phyloP scores from a whole-genome alignment of 2,113 vertebrate genomes.

The Trogon surrucura region DNA sequence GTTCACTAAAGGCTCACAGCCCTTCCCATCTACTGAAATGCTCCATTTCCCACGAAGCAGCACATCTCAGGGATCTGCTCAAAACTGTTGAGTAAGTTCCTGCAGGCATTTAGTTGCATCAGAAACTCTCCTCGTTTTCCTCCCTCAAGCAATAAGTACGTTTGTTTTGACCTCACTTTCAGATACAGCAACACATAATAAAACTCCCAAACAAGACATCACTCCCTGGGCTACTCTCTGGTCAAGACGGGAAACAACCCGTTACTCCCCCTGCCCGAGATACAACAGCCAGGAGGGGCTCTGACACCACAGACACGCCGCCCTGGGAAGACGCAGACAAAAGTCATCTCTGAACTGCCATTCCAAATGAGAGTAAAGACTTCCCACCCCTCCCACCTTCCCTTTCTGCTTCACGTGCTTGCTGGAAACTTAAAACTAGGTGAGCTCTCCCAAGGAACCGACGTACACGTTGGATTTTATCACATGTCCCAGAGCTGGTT shows the following conservation, averaged over 20 bases:
- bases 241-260: background rate
- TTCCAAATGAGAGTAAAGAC: background rate
- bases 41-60: background rate
- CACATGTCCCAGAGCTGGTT: background rate
- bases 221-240: background rate
- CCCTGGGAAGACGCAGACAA: background rate
- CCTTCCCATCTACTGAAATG: background rate
- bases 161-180: background rate
- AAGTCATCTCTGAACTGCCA: background rate
- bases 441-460: background rate
- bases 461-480: background rate
- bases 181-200: background rate
- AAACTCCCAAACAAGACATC: background rate
- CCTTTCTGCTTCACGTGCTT: background rate
- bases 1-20: background rate
- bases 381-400: background rate
- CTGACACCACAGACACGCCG: background rate
- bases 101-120: background rate
- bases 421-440: background rate
- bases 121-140: background rate
- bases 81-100: background rate
- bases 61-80: background rate
- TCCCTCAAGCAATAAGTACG: background rate
- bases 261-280: background rate
- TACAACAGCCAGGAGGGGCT: background rate